Conservation (phyloP, 2,888 invertebrate genomes). For the Leptura quadrifasciata region DNA sequence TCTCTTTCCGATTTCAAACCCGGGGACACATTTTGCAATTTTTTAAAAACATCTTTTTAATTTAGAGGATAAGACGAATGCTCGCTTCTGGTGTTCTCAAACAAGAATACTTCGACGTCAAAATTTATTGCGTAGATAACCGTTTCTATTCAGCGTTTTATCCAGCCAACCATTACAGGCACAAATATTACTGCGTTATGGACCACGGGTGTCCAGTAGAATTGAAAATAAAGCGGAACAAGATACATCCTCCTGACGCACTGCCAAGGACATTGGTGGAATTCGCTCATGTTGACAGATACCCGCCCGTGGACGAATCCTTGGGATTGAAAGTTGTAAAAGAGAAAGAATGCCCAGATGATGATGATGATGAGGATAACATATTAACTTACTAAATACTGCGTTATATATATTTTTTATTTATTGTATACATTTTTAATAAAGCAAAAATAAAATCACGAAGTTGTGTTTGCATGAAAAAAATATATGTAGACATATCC, state of each 20-base stretch:
- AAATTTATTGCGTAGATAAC: slow-evolving; percentile 71
- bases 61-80: slow-evolving; percentile 72
- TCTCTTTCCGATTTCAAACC: too few species aligned
- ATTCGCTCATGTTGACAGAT: slow-evolving; percentile 62
- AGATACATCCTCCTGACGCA: slow-evolving; percentile 59
- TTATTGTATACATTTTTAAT: too few species aligned
- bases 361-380: background rate
- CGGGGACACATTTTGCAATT: too few species aligned
- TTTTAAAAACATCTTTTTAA: slow-evolving; percentile 27
- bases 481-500: too few species aligned
- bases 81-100: slow-evolving; percentile 69
- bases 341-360: slow-evolving; percentile 12
- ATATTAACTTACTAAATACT: too few species aligned
- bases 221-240: slow-evolving; percentile 68
- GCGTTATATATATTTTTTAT: too few species aligned
- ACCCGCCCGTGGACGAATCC: slow-evolving; percentile 61
- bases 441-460: too few species aligned
- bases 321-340: slow-evolving; percentile 41
- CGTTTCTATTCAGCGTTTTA: slow-evolving; percentile 72
- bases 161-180: slow-evolving; percentile 74
- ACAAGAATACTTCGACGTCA: slow-evolving; percentile 73
- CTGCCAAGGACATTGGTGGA: slow-evolving; percentile 55
- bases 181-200: slow-evolving; percentile 76
- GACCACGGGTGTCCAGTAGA: slow-evolving; percentile 72
- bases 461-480: too few species aligned